A percentile compares a stretch with the other conserved stretches of the same genome.
phyloP scores from a whole-genome alignment of 1,140 invertebrate genomes.

The Cherax quadricarinatus region DNA sequence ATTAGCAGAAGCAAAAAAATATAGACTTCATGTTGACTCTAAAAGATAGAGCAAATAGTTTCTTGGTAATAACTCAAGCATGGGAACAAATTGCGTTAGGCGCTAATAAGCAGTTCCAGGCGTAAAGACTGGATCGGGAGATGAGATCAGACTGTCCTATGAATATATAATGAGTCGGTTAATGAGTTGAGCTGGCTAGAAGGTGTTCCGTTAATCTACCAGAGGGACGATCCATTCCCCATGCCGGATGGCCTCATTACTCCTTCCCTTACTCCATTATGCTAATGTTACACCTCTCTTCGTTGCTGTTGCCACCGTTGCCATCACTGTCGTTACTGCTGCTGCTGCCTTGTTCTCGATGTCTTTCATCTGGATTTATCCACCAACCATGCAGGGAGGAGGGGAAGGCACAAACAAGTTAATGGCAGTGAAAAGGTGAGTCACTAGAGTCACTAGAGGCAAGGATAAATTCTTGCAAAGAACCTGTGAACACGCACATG shows the following conservation, averaged over 20 bases:
- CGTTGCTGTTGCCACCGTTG: too few species aligned
- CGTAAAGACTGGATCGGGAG: background rate
- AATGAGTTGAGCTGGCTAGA: background rate
- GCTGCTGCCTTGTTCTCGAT: too few species aligned
- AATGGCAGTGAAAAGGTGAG: too few species aligned
- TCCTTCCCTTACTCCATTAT: background rate
- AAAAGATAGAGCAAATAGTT: too few species aligned
- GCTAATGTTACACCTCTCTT: background rate
- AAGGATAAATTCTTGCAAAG: too few species aligned
- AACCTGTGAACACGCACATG: too few species aligned
- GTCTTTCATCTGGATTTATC: too few species aligned
- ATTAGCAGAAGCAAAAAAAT: background rate
- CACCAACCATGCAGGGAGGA: too few species aligned
- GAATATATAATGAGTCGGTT: background rate
- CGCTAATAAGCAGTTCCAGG: background rate
- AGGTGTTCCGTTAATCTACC: background rate
- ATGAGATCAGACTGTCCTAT: slow-evolving; percentile 4
- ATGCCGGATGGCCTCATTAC: background rate
- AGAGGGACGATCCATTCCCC: background rate
- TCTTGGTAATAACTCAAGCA: background rate
- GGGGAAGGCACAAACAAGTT: too few species aligned
- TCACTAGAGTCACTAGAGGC: too few species aligned
- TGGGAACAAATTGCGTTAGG: background rate
- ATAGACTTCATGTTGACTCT: too few species aligned
- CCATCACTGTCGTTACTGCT: too few species aligned